Conservation (phyloP, 2,113 vertebrate species). For the Brachyistius frenatus region DNA sequence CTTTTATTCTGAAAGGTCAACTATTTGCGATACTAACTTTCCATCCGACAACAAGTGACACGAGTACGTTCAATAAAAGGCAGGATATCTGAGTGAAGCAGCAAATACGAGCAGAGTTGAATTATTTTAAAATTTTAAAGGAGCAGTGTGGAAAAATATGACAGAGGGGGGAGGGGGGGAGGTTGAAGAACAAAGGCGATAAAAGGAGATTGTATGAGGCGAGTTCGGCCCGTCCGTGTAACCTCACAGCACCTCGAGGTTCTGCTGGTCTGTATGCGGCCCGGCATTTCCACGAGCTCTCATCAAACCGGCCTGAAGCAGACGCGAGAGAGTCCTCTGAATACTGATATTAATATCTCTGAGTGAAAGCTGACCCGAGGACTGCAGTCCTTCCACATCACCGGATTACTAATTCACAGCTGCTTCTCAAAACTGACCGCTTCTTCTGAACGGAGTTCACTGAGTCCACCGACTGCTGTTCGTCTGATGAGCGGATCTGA, state of each 20-base stretch:
- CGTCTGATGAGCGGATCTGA: too few species aligned
- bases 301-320: background rate
- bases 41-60: too few species aligned
- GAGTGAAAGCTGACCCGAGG: background rate
- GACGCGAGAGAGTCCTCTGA: background rate
- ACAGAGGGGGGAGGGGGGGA: background rate
- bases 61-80: background rate
- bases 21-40: too few species aligned
- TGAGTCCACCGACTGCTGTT: too few species aligned
- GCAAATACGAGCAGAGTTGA: background rate
- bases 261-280: too few species aligned
- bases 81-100: background rate
- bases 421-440: too few species aligned
- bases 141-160: background rate
- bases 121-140: background rate
- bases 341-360: constrained; percentile 18
- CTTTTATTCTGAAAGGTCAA: too few species aligned
- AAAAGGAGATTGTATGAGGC: background rate
- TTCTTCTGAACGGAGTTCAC: too few species aligned
- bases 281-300: too few species aligned
- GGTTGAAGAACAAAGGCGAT: background rate
- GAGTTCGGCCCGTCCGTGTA: background rate
- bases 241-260: too few species aligned
- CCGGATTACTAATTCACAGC: too few species aligned
- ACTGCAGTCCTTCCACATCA: too few species aligned